Conservation (phyloP, 2,888 invertebrate species). For the Drosophila fungiperda region DNA sequence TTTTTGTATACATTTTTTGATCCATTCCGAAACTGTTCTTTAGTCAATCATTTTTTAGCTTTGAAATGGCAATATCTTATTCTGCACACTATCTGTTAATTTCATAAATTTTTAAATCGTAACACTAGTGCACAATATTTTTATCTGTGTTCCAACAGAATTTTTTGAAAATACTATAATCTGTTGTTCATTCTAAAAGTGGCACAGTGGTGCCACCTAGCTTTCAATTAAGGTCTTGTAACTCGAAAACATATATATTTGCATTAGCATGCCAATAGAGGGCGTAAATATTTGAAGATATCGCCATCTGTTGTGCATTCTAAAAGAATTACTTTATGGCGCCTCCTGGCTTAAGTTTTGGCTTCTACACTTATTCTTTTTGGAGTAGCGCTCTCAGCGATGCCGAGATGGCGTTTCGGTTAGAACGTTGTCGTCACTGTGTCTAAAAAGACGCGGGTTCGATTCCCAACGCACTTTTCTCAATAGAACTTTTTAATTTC, state of each 20-base stretch:
- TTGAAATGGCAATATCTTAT: no score
- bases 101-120: no score
- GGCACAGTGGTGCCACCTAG: no score
- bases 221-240: no score
- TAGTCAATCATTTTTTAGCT: no score
- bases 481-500: conserved; percentile 45
- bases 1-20: not conserved
- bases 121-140: no score
- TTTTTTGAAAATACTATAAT: no score
- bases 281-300: not conserved
- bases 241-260: no score
- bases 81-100: not conserved
- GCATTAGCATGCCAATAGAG: no score
- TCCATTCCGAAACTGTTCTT: no score
- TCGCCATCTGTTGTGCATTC: conserved; percentile 28
- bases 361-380: not conserved
- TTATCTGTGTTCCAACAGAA: no score
- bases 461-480: not conserved
- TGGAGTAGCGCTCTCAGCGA: accelerated
- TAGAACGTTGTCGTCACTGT: not conserved
- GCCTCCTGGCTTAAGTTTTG: conserved; percentile 14
- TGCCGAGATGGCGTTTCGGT: conserved; percentile 40
- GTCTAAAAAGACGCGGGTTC: conserved; percentile 30
- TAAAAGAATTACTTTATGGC: not conserved
- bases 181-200: no score